These are phyloP conservation scores for Acanthosoma haemorrhoidale DNA, from an alignment of 2,888 invertebrate species.

Conservation along the genomic window DNA sequence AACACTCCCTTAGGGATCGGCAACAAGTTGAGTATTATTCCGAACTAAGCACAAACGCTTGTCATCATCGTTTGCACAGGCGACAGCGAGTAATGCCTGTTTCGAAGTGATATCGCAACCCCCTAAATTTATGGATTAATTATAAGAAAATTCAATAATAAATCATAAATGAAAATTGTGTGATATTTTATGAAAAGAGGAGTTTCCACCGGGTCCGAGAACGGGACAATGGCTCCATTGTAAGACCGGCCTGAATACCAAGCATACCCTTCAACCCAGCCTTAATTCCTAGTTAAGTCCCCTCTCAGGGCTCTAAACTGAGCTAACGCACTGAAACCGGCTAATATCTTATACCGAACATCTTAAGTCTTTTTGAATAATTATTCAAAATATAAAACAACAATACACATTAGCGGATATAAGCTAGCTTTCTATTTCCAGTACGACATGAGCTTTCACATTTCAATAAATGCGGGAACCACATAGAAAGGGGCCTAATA, in stretches of 20 bases:
- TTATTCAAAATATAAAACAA: no score
- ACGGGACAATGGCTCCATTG: slow-evolving; percentile 15
- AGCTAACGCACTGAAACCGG: not conserved
- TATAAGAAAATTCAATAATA: not conserved
- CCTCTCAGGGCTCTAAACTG: not conserved
- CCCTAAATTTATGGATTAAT: not conserved
- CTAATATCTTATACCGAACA: not conserved
- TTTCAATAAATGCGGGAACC: no score
- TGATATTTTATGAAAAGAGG: slow-evolving; percentile 13
- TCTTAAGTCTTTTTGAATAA: not conserved
- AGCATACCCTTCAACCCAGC: not conserved
- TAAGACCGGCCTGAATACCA: slow-evolving; percentile 11
- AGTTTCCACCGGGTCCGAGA: slow-evolving; percentile 3
- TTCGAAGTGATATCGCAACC: no score
- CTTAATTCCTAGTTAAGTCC: slow-evolving; percentile 16
- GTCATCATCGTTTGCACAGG: no score
- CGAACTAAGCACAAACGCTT: no score
- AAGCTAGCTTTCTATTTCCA: not conserved
- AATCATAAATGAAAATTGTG: slow-evolving; percentile 17
- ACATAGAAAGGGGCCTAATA: no score
- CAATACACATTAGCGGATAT: not conserved
- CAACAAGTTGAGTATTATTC: no score
- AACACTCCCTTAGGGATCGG: no score
- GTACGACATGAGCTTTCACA: no score
- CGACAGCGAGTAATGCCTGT: not conserved